Evolutionary conservation across 1,140 invertebrate species (phyloP), one percentile per base, ranked within the genome.

Genomic region (Pygmarrhopalites habei): DNA sequence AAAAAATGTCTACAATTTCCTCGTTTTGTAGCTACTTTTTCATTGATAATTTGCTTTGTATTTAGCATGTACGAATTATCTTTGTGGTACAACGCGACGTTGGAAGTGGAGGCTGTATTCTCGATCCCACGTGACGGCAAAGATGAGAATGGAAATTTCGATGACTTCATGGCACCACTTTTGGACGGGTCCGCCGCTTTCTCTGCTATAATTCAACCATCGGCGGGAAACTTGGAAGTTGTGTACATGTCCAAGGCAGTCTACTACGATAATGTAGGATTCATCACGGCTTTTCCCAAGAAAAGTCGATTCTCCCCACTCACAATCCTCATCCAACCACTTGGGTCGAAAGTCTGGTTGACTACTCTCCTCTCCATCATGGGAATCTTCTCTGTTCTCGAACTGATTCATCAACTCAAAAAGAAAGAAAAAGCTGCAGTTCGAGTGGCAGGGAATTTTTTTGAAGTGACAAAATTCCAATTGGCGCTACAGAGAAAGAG

Each of bases 21-120:
- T n/a, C n/a, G n/a, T n/a, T n/a, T n/a, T n/a, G n/a, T n/a, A n/a
- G n/a, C n/a, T n/a, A n/a, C n/a, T n/a, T n/a, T n/a, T n/a, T n/a
- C n/a, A n/a, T n/a, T n/a, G n/a, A n/a, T n/a, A n/a, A n/a, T n/a
- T n/a, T n/a, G n/a, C n/a, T n/a, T n/a, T n/a, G n/a, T n/a, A n/a
- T n/a, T n/a, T n/a, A n/a, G n/a, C n/a, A 41, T 56, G 53, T 56
- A 56, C 35, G 53, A 56, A 41, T 23, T 56, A 7, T 17, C 30
- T 4, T 12, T 39, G 23, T 2, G 4, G 4, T 32, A 39, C 5
- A 56, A 56, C 21, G 53, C 53, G n/a, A 56, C 29, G 19, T 26
- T 56, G 15, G 30, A 56, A 41, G 5, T 56, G 2, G 30, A 30
- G 23, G 3, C 53, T 4, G 29, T 56, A 21, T 56, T 56, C 23